Conservation (phyloP, 2,113 vertebrate genomes). For the Elaphurus davidianus region DNA sequence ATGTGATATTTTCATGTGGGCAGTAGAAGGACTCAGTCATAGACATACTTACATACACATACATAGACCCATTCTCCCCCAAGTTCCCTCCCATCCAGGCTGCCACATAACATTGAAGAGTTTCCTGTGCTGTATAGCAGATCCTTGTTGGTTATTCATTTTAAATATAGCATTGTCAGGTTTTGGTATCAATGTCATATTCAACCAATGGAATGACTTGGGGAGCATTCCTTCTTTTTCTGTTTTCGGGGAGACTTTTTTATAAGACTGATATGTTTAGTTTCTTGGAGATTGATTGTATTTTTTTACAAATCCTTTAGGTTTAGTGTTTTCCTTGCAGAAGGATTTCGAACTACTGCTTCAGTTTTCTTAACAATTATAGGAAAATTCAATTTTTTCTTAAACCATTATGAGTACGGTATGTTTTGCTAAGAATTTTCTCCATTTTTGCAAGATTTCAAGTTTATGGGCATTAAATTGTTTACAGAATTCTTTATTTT, state of each 20-base stretch:
- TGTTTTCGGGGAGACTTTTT: neutral
- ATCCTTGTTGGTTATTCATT: neutral
- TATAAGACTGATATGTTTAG: neutral
- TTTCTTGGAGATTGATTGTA: neutral
- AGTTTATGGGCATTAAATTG: neutral
- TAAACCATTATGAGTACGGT: neutral
- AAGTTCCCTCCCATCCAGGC: neutral
- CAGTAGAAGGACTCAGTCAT: neutral
- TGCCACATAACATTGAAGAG: neutral
- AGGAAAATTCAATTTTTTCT: neutral
- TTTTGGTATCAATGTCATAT: neutral
- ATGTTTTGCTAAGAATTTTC: neutral
- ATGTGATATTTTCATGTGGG: neutral
- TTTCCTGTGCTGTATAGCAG: neutral
- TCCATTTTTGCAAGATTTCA: neutral
- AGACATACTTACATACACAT: neutral
- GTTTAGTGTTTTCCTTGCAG: neutral
- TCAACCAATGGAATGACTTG: neutral
- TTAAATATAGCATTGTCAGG: neutral
- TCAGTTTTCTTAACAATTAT: neutral
- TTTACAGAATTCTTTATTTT: neutral
- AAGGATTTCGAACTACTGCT: neutral
- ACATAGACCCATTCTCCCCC: neutral
- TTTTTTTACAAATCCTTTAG: neutral
- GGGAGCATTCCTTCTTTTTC: neutral